A percentile compares a stretch with the other conserved stretches of the same genome.
Conservation (phyloP, 2,888 invertebrate genomes). For the Leucophora obtusa region DNA sequence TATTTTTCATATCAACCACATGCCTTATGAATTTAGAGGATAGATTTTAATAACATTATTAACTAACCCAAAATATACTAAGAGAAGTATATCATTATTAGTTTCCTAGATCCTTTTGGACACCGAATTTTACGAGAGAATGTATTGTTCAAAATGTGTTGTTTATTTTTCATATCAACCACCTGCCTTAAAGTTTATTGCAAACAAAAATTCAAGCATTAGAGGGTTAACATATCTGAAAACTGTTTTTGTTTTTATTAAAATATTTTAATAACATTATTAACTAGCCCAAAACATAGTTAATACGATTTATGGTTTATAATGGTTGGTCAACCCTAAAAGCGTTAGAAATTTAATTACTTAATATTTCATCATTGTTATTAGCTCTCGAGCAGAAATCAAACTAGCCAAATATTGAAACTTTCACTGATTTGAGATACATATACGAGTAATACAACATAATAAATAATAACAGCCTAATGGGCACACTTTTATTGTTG, state of each 20-base stretch:
- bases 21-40: no score
- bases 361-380: constrained; percentile 1
- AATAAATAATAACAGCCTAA: neutral
- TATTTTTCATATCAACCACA: no score
- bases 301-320: neutral
- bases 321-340: constrained; percentile 6
- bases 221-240: no score
- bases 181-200: neutral
- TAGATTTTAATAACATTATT: no score
- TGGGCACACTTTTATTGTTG: neutral
- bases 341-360: constrained; percentile 29
- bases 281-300: neutral
- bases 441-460: neutral
- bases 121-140: no score
- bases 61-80: no score
- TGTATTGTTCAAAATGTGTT: no score
- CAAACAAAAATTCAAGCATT: neutral
- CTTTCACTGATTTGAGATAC: constrained; percentile 22
- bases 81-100: no score
- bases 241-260: neutral
- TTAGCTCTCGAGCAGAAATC: neutral
- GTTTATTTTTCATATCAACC: neutral
- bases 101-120: no score
- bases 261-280: neutral
- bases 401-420: neutral